A percentile compares a stretch with the other conserved stretches of the same genome.
Conservation (phyloP, 2,888 invertebrate genomes). For the Lycocerus yunnanus region DNA sequence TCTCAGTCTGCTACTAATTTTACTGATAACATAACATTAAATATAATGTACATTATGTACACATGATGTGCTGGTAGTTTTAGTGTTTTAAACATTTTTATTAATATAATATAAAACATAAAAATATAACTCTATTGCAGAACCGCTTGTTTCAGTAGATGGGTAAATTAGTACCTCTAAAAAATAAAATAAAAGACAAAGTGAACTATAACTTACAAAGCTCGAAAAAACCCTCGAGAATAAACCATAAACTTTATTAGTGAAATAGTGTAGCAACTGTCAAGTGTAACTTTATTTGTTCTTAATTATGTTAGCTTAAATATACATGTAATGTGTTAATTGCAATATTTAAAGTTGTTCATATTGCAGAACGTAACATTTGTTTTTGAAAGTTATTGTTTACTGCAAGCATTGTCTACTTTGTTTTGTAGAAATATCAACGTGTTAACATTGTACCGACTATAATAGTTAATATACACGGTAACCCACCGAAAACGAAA, state of each 20-base stretch:
- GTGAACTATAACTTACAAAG: neutral
- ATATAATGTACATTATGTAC: no score
- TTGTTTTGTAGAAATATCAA: neutral
- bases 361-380: neutral
- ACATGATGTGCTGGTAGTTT: neutral
- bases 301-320: neutral
- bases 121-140: neutral
- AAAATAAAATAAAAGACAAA: neutral
- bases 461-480: no score
- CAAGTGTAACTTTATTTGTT: neutral
- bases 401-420: neutral
- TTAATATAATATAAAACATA: neutral
- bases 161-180: neutral
- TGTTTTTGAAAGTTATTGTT: neutral
- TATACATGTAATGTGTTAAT: neutral
- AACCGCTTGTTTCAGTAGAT: neutral
- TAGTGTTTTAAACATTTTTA: neutral
- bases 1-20: neutral
- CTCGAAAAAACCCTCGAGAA: neutral
- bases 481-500: no score
- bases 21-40: neutral
- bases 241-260: neutral
- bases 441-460: neutral
- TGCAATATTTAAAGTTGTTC: neutral
- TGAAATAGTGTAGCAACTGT: neutral